Base-by-base conservation (phyloP, 2,113 vertebrate genomes). In the Callipepla squamata region DNA sequence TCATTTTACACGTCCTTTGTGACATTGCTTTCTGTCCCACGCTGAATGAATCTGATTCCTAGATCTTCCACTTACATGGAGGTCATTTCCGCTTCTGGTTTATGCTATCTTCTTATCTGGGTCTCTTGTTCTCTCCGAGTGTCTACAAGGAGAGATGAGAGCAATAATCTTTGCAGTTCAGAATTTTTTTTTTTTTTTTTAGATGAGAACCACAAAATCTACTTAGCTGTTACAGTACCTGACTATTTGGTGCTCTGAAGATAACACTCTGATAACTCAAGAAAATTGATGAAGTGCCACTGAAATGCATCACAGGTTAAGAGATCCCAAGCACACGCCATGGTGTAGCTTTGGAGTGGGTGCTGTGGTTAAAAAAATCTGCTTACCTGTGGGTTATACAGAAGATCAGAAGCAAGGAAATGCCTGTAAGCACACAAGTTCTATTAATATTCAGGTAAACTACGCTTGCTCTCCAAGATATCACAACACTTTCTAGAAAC, bases 401-500 rank as follows among this genome's bases (percentile, higher is more conserved):
- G 45, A 50, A 48, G 18, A 58, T 58, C 25, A 85, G 67, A 74
- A 74, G 50, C 30, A 91, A 65, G 30, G 77, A 92, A 87, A 70
- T 57, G 13, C 20, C 26, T 2, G 2, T 50, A 65, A 70, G 7
- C 25, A 34, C n/a, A 30, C 8, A 48, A 30, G 73, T 70, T 87
- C 89, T 91, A 55, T 80, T 66, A 85, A 77, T 67, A 11, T 80
- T 92, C 89, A 66, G 28, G 34, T 87, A 51, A 82, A 66, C 30
- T 22, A 7, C 16, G 18, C 19, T 87, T 76, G 59, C 45, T 73
- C 42, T 91, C 67, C 50, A 87, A 80, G 84, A 85, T 25, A 89
- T 74, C 75, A 68, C 76, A 89, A 80, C 47, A 74, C 42, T 94
- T 93, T 94, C 74, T 78, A 96, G 93, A 93, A 92, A 87, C 63